Conservation (phyloP, 2,797 vertebrate genomes). For the Urocyon cinereoargenteus region DNA sequence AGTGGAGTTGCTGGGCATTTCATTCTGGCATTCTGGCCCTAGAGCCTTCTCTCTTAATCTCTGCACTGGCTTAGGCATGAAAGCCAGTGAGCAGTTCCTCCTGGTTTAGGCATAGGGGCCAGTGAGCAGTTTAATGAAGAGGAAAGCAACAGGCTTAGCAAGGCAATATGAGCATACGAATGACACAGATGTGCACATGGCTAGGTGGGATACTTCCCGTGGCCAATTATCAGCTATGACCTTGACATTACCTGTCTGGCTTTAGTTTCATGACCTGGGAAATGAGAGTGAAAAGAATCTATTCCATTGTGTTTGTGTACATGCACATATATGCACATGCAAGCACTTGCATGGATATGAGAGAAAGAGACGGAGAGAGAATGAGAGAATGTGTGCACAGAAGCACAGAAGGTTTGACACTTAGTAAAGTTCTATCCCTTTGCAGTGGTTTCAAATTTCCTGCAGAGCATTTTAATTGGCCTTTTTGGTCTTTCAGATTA, state of each 20-base stretch:
- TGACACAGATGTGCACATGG: not conserved
- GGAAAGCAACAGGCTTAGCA: not conserved
- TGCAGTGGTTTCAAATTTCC: not conserved
- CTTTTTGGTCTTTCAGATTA: conserved; percentile 16
- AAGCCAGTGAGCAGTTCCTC: not conserved
- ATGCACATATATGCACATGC: too few relatives aligned
- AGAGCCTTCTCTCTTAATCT: not conserved
- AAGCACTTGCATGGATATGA: not conserved
- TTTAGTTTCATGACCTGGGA: conserved; percentile 36
- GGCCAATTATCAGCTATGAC: not conserved
- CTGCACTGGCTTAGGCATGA: not conserved
- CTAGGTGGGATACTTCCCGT: not conserved
- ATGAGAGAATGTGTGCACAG: not conserved
- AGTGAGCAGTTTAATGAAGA: not conserved
- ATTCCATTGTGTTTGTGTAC: fast-evolving
- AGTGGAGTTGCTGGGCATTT: not conserved
- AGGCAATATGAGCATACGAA: not conserved
- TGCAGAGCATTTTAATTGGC: not conserved
- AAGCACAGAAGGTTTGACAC: not conserved
- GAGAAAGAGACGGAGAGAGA: not conserved
- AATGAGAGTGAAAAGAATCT: conserved; percentile 17
- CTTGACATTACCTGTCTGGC: not conserved
- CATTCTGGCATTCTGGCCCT: not conserved
- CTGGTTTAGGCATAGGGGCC: too few relatives aligned
- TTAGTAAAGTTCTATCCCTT: not conserved